These are phyloP conservation scores for Anarhynchus alexandrinus DNA, from an alignment of 2,113 vertebrate genomes.

Conservation along the genomic window DNA sequence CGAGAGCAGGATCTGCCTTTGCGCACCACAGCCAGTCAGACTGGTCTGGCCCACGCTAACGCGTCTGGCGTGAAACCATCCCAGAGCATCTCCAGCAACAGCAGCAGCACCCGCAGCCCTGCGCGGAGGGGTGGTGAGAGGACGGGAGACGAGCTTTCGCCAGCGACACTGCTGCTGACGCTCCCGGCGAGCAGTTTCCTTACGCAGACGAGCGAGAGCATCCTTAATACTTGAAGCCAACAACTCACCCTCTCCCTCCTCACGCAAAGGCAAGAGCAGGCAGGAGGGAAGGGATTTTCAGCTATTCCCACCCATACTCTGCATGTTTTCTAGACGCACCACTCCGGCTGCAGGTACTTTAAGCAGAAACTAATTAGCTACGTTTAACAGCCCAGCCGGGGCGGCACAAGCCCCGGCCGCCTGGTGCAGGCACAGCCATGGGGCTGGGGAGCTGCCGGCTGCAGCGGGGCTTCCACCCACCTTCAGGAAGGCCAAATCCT, in stretches of 20 bases:
- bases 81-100: not conserved
- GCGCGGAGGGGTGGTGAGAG: not conserved
- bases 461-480: too few relatives aligned
- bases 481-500: too few relatives aligned
- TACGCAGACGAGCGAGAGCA: rapidly evolving
- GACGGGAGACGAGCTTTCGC: rapidly evolving
- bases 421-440: too few relatives aligned
- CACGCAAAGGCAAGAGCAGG: not conserved
- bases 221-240: not conserved
- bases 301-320: not conserved
- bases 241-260: not conserved
- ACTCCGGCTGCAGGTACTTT: too few relatives aligned
- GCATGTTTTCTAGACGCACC: not conserved
- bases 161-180: rapidly evolving
- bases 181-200: rapidly evolving
- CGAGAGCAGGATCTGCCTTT: not conserved
- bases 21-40: not conserved
- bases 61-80: not conserved
- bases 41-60: not conserved
- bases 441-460: too few relatives aligned
- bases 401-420: too few relatives aligned
- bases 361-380: not conserved
- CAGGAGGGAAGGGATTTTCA: not conserved
- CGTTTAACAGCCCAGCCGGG: not conserved
- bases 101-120: too few relatives aligned